Evolutionary conservation across 2,797 vertebrate species (phyloP).

Genomic region (Rhabdomys pumilio): DNA sequence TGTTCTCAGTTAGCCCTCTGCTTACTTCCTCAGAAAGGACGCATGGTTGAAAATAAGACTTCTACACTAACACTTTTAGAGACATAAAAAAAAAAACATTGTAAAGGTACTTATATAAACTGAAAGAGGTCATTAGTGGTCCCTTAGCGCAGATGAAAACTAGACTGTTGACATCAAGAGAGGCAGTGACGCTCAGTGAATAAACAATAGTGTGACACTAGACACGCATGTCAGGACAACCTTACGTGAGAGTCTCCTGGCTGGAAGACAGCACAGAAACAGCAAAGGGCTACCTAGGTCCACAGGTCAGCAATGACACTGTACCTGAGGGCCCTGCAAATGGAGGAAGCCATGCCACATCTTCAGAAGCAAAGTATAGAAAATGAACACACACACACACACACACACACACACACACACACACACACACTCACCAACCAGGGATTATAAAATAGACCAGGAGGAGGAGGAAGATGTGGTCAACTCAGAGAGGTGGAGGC

Average conservation of each 20-base stretch:
- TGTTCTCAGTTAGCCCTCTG: background rate
- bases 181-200: background rate
- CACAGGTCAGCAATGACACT: background rate
- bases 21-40: background rate
- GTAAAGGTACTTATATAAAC: background rate
- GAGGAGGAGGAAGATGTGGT: background rate
- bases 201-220: background rate
- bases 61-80: background rate
- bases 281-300: background rate
- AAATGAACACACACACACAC: background rate
- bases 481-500: background rate
- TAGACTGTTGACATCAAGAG: background rate
- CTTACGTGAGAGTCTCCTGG: background rate
- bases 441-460: background rate
- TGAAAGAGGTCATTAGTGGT: background rate
- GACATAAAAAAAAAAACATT: background rate
- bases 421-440: background rate
- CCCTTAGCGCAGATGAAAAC: background rate
- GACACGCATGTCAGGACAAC: background rate
- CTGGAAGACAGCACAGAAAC: background rate
- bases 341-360: rapidly evolving
- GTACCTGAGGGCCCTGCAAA: background rate
- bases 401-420: background rate
- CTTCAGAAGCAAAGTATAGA: background rate
- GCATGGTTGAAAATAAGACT: background rate